Conservation (phyloP, 2,797 vertebrate species). For the Lemur catta region DNA sequence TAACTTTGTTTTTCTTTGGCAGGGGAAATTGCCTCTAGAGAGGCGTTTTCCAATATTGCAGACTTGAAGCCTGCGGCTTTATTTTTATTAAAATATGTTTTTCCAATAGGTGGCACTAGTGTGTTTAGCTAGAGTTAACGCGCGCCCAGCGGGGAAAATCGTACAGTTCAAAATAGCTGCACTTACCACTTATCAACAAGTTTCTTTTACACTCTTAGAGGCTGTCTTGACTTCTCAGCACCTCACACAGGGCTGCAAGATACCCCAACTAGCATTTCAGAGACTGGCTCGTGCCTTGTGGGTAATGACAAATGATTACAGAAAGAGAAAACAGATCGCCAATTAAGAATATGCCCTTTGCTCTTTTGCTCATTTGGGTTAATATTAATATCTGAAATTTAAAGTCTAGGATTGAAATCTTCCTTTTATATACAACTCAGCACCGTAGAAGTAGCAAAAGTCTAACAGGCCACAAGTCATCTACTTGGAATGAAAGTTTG, state of each 20-base stretch:
- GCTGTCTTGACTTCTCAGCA: constrained; percentile 18
- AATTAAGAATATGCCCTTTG: not conserved
- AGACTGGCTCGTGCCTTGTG: not conserved
- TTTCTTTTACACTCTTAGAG: not conserved
- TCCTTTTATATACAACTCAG: not conserved
- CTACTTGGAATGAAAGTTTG: not conserved
- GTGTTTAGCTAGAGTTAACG: constrained; percentile 46
- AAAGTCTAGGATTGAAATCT: not conserved
- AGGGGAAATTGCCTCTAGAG: constrained; percentile 45
- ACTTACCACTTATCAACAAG: not conserved
- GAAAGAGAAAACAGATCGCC: not conserved
- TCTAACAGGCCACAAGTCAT: not conserved
- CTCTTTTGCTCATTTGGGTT: not conserved
- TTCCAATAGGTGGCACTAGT: constrained; percentile 74
- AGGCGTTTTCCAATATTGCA: constrained; percentile 26
- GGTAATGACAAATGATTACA: not conserved
- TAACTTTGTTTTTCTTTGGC: constrained; percentile 38
- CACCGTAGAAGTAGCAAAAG: not conserved
- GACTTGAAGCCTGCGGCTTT: not conserved
- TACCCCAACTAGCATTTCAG: not conserved
- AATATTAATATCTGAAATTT: not conserved
- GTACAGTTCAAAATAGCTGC: not conserved
- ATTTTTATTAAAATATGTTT: not conserved
- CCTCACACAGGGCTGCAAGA: not conserved
- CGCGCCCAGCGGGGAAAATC: not conserved